Evolutionary conservation across 2,888 invertebrate species (phyloP), one percentile per base, ranked within the genome.

Genomic region (Trachelus tabidus): DNA sequence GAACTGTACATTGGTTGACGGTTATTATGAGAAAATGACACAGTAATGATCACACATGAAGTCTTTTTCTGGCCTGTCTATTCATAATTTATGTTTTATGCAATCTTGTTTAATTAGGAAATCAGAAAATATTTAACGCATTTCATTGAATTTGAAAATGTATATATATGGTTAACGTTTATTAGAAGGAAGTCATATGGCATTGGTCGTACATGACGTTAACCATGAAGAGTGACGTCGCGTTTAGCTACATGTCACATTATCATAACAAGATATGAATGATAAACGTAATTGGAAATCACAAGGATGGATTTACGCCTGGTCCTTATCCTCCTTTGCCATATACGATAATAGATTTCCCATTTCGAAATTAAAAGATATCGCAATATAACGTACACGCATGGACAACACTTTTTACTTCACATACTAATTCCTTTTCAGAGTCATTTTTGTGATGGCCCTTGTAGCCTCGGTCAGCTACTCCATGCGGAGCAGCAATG

Each of bases 401-500:
- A 73, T 34, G 23, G 37, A n/a, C 33, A 34, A 37, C 33, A 33
- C 71, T 34, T 34, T 68, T 30, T 11, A 73, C 15, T 73, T 74
- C 40, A 40, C 76, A n/a, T 68, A 76, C 4, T 34, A 35, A n/a
- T 68, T 30, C 37, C 80, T 77, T 90, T 88, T 23, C 91, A 94
- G 94, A 83, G 89, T 92, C n/a, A 83, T 93, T 6, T 92, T 94
- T 68, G 91, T 92, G 4, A 91, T 94, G 83, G 92, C 92, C 0
- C 85, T 94, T 23, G 90, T 94, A 69, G 92, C 93, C 71, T 92
- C 93, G 0, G 89, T 94, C 9, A 93, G 94, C 4, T 94, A 94
- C 89, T 92, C 92, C 84, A 87, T 93, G 68, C 90, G 86, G 33
- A 79, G 89, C 76, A 79, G 74, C 34, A 83, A 87, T 11, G 86